Percentiles rank a stretch among this genome's conserved stretches.
phyloP scores from a whole-genome alignment of 2,113 vertebrate species.

The Nettapus auritus region DNA sequence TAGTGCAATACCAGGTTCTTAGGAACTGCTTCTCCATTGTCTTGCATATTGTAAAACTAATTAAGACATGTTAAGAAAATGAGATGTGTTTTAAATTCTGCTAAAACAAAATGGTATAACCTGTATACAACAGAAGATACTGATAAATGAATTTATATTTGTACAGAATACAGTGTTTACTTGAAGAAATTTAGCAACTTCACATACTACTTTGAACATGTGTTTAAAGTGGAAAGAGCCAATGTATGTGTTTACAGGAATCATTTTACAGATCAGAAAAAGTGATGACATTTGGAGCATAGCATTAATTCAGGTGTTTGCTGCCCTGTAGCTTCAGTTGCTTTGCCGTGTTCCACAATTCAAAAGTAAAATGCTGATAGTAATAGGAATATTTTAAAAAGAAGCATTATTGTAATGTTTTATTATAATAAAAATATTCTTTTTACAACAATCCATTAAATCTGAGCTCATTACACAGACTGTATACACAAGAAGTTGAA shows the following conservation, averaged over 20 bases:
- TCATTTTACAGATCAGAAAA: background rate
- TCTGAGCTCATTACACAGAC: background rate
- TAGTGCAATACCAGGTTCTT: background rate
- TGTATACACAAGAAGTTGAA: background rate
- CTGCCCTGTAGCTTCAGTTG: background rate
- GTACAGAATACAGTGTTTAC: background rate
- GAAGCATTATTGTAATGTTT: background rate
- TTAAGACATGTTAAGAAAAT: background rate
- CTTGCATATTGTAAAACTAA: background rate
- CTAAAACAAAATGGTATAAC: background rate
- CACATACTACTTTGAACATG: background rate
- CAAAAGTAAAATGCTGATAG: background rate
- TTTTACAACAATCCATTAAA: constrained; percentile 32
- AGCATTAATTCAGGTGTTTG: background rate
- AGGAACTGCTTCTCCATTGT: background rate
- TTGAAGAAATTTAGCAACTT: background rate
- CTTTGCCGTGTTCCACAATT: background rate
- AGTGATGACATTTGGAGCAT: background rate
- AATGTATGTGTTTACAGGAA: background rate
- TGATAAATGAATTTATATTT: background rate
- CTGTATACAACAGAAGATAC: background rate
- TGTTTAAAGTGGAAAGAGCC: background rate
- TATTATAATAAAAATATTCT: background rate
- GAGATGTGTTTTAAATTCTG: background rate
- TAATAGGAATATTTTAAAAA: background rate